These are phyloP conservation scores for Sabatieria punctata DNA, from an alignment of 2,888 invertebrate species.

Conservation along the genomic window DNA sequence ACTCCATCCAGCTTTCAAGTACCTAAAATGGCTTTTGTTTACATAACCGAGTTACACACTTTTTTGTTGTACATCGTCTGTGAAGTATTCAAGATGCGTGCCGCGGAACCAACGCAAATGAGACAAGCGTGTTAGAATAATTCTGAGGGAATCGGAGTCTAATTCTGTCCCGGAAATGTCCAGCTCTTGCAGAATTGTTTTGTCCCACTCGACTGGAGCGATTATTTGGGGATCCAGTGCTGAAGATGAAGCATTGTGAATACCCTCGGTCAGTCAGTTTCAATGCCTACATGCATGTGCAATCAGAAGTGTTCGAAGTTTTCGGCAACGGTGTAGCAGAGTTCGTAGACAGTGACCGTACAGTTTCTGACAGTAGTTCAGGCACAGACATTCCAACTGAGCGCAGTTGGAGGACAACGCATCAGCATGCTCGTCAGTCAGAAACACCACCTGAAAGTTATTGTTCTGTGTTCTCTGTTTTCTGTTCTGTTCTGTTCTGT, in stretches of 20 bases:
- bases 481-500: no score
- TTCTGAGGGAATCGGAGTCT: conserved; percentile 74
- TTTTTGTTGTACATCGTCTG: conserved; percentile 72
- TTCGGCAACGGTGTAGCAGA: conserved; percentile 73
- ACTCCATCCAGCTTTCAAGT: conserved; percentile 71
- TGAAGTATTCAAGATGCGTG: conserved; percentile 92
- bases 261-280: no score
- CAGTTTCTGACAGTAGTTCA: conserved; percentile 91
- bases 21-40: no score
- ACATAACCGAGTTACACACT: no score
- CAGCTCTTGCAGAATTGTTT: conserved; percentile 68
- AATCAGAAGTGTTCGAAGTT: conserved; percentile 77
- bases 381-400: conserved; percentile 83
- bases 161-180: conserved; percentile 94
- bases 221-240: no score
- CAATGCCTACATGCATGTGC: conserved; percentile 75
- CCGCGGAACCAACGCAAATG: conserved; percentile 73
- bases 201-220: conserved; percentile 99
- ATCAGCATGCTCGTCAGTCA: conserved; percentile 92
- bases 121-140: conserved; percentile 74
- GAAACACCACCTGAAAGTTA: conserved; percentile 26
- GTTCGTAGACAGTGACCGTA: conserved; percentile 87
- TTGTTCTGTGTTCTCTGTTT: no score
- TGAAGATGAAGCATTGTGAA: no score
- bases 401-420: conserved; percentile 49